Evolutionary conservation across 2,888 invertebrate species (phyloP).

Genomic region (Smittia aterrima): DNA sequence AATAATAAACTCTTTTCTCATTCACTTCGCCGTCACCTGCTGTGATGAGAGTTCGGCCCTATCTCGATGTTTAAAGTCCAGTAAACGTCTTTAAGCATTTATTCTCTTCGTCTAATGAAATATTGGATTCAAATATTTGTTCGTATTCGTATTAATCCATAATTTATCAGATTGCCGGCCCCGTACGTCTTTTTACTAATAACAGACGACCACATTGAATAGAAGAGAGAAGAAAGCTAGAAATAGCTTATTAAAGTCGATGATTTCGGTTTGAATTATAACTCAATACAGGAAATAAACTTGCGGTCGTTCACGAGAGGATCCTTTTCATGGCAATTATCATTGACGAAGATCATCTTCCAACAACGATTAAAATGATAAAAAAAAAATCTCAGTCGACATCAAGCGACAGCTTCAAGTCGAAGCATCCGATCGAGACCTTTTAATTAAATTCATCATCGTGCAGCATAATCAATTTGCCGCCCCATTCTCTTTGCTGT

Average conservation of each 20-base stretch:
- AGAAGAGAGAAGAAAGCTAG: neutral
- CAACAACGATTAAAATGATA: neutral
- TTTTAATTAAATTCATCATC: conserved; percentile 25
- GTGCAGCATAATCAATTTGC: conserved; percentile 36
- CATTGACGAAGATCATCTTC: neutral
- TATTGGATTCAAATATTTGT: conserved; percentile 15
- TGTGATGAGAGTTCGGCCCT: neutral
- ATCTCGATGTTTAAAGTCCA: conserved; percentile 15
- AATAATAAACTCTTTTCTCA: conserved; percentile 22
- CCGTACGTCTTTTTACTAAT: neutral
- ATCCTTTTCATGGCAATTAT: neutral
- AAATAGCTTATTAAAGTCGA: conserved; percentile 7
- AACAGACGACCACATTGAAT: neutral
- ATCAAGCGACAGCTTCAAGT: neutral
- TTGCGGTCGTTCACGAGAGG: conserved; percentile 3
- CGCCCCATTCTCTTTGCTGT: conserved; percentile 1
- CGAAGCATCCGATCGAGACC: neutral
- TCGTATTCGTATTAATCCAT: conserved; percentile 19
- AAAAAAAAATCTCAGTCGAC: neutral
- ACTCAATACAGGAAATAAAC: conserved; percentile 5
- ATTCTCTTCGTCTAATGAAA: conserved; percentile 2
- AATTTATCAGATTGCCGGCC: conserved; percentile 8
- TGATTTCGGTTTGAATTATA: neutral
- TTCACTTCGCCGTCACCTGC: conserved; percentile 3
- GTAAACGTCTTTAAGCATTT: conserved; percentile 14